Base-by-base conservation (phyloP, 2,113 vertebrate species). In the Nettapus auritus region DNA sequence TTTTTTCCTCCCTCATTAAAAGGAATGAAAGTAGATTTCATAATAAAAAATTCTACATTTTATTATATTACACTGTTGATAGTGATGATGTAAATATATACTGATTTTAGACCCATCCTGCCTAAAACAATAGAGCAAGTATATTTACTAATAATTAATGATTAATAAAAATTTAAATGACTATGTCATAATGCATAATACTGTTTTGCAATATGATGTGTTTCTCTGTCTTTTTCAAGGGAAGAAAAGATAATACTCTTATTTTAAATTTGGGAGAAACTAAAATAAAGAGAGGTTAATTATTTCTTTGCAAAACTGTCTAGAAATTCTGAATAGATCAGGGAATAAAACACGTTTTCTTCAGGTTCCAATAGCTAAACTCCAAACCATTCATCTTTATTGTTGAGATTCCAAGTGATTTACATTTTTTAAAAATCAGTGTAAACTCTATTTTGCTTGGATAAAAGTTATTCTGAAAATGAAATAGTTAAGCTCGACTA, bases 11-110 rank as follows among this genome's bases (percentile, higher is more conserved):
- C 33, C 25, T 81, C 25, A 42, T 44, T 0, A 66, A 60, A 89
- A 82, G 56, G 34, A 74, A 75, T 8, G 53, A 62, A 66, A 63
- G 10, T 20, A 60, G 36, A 20, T 88, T 93, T 82, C 36, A 59
- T 88, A 76, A 83, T 86, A 20, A 64, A 38, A 56, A 89, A 84
- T 86, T 95, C 20, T 67, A 84, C 23, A 55, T 83, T 94, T 91
- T 87, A 82, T 94, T 91, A 50, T 87, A 82, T 94, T 91, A 50
- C 46, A 53, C 50, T 91, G 46, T 56, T 42, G 64, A 36, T 83
- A 15, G 13, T 70, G 62, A 52, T 87, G 69, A 11, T 90, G 28
- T 84, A 78, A 94, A 92, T 88, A 59, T 48, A 78, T n/a, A 59
- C 33, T 66, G 36, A 55, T 63, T 84, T 86, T 90, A 85, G 26